These are phyloP conservation scores for Drosophila parabipectinata DNA, from an alignment of 1,140 invertebrate genomes.

Conservation along the genomic window DNA sequence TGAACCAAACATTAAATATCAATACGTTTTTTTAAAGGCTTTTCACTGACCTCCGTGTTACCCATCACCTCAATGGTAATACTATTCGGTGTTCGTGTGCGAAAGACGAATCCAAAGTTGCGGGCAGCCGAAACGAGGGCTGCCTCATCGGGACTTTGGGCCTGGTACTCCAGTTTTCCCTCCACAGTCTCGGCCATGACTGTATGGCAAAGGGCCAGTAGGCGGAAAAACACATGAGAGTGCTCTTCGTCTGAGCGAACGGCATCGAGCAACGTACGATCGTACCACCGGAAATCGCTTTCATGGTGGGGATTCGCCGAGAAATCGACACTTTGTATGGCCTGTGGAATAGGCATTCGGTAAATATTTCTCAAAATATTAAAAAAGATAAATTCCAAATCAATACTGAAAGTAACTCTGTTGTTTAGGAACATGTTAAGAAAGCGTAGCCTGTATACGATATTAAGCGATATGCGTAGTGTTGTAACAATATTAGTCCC, in stretches of 20 bases:
- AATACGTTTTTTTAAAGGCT: not conserved
- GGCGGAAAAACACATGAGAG: conserved; percentile 93
- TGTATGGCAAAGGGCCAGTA: conserved; percentile 96
- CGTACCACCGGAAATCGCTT: conserved; percentile 97
- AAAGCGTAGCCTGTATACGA: conserved; percentile 30
- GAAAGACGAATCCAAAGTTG: conserved; percentile 99
- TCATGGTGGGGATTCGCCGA: conserved; percentile 97
- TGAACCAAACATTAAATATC: not conserved
- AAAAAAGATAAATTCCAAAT: not conserved
- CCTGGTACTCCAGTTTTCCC: conserved; percentile 88
- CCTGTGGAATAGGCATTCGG: conserved; percentile 84
- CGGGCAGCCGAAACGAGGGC: conserved; percentile 98
- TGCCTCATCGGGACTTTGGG: conserved; percentile 98
- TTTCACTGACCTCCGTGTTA: conserved; percentile 88
- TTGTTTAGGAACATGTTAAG: conserved; percentile 14
- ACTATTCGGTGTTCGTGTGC: conserved; percentile 95
- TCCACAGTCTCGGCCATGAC: conserved; percentile 98
- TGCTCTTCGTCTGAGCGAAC: conserved; percentile 90
- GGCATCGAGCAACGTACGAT: conserved; percentile 93
- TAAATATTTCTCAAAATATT: not conserved
- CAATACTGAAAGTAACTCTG: not conserved
- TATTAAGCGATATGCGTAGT: conserved; percentile 16
- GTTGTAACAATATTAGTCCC: not conserved
- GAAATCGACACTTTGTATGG: conserved; percentile 93
- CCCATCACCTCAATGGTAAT: conserved; percentile 96